Base-by-base conservation (phyloP, 2,113 vertebrate genomes). In the Gobio gobio region DNA sequence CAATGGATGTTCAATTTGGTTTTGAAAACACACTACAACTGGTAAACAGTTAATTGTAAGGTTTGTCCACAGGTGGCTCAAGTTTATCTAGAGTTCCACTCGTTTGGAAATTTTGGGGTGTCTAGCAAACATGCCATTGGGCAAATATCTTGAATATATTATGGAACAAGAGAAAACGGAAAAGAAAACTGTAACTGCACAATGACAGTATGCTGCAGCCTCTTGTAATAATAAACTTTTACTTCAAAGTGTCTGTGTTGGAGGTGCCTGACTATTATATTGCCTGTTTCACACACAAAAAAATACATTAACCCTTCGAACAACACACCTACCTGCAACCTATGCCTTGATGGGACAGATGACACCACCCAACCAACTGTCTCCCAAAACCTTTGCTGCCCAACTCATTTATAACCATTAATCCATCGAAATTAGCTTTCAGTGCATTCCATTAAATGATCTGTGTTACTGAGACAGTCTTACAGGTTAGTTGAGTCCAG, bases 221-320 rank as follows among this genome's bases (percentile, higher is more conserved):
- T 76, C 74, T 29, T 16, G 9, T 26, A 56, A 56, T 12, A 20
- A 33, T 54, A 45, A 29, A 33, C 24, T 29, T 18, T 36, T 70
- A 40, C 18, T 56, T 56, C 54, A 61, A 24, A 61, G 76, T 78
- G 56, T 40, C 33, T 58, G 20, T 61, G 45, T 56, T 66, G 82
- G 16, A 58, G 12, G n/a, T 51, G 20, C 29, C 85, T 87, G 22
- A 82, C 36, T 86, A 59, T 20, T 26, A 70, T 58, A 49, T 75
- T 66, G 13, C 4, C 14, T 47, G 66, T 77, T 76, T 72, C 33
- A 49, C 26, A 63, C 16, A 61, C 13, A 63, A 72, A n/a, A 68
- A 70, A 78, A 87, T 86, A 86, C 87, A 89, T 94, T 94, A 94
- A 95, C 94, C 94, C 94, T 95, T 94, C 92, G 93, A 94, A 90